phyloP scores from a whole-genome alignment of 2,797 vertebrate genomes.

The Peromyscus melanophrys region DNA sequence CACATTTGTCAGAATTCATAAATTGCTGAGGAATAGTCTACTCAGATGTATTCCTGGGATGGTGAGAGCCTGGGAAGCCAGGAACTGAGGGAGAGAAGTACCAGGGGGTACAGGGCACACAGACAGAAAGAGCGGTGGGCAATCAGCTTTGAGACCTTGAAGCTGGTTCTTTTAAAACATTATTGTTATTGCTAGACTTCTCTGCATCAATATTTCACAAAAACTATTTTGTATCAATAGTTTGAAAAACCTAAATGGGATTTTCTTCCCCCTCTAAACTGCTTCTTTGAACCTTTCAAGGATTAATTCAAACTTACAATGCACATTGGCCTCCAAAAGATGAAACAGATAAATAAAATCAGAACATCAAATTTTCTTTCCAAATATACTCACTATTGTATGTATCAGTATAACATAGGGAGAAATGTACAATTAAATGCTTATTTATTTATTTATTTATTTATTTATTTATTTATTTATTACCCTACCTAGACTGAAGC shows the following conservation, averaged over 20 bases:
- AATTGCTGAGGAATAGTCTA: background rate
- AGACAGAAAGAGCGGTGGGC: accelerated
- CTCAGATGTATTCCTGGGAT: accelerated
- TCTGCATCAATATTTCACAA: background rate
- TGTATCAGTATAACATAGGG: background rate
- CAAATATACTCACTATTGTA: background rate
- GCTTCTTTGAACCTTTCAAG: background rate
- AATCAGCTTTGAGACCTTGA: no score
- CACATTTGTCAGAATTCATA: constrained; percentile 3
- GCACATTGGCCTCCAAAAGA: background rate
- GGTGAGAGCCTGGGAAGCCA: background rate
- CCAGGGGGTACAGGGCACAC: background rate
- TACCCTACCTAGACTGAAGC: background rate
- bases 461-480: background rate
- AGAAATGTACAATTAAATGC: background rate
- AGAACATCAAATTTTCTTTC: background rate
- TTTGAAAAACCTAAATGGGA: background rate
- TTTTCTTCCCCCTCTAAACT: background rate
- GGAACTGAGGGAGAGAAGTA: accelerated
- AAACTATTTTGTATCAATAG: background rate
- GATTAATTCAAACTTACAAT: background rate
- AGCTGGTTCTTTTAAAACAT: background rate
- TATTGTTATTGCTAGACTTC: background rate
- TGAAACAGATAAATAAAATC: background rate
- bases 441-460: background rate